These are phyloP conservation scores for Anolis carolinensis DNA, from an alignment of 2,113 vertebrate genomes.

Conservation along the genomic window DNA sequence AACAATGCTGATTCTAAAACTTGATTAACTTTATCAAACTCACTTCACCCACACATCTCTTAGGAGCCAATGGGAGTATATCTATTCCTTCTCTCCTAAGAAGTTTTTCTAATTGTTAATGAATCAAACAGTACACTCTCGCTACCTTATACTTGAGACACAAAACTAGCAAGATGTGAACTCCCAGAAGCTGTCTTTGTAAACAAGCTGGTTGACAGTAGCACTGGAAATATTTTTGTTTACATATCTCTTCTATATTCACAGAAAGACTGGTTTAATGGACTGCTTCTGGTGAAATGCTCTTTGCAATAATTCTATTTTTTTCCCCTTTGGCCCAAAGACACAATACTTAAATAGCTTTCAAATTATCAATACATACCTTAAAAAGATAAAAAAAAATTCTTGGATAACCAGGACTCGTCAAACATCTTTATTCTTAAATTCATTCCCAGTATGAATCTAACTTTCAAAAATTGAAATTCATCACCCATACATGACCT, in stretches of 20 bases:
- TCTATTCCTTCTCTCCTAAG: background rate
- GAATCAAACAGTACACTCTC: background rate
- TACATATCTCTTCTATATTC: background rate
- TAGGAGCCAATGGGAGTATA: background rate
- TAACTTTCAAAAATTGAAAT: background rate
- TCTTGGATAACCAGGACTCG: background rate
- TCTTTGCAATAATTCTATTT: background rate
- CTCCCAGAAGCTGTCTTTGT: background rate
- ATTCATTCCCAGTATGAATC: background rate
- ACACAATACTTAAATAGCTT: background rate
- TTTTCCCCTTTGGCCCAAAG: background rate
- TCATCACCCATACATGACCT: background rate
- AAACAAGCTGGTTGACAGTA: background rate
- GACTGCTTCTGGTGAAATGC: background rate
- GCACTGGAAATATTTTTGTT: background rate
- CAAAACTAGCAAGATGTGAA: background rate
- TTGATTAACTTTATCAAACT: conserved; percentile 1
- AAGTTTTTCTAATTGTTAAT: background rate
- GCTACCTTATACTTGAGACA: background rate
- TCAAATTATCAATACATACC: background rate
- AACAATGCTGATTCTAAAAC: conserved; percentile 4
- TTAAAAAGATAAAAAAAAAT: background rate
- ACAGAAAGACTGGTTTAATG: background rate
- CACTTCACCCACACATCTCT: background rate
- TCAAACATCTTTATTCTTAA: background rate